A percentile compares a stretch with the other conserved stretches of the same genome.
phyloP scores from a whole-genome alignment of 2,888 invertebrate species.

The Teleiodes luculella region DNA sequence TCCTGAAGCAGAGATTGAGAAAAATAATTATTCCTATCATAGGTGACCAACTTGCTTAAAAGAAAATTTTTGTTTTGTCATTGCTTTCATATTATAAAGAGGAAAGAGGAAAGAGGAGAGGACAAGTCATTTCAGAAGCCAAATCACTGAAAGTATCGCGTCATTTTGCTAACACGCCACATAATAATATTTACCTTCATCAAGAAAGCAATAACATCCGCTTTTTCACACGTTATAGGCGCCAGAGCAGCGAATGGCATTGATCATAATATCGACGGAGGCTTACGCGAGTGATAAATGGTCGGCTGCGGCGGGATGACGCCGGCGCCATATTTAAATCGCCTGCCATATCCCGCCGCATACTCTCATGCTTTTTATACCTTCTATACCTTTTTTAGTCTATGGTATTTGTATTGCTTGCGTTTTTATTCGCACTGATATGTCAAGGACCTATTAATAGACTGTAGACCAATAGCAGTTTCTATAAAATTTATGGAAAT shows the following conservation, averaged over 20 bases:
- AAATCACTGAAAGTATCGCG: too few relatives aligned
- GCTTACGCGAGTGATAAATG: slow-evolving; percentile 77
- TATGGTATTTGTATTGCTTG: slow-evolving; percentile 3
- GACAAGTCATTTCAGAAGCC: too few relatives aligned
- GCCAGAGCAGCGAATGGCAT: slow-evolving; percentile 58
- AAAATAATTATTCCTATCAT: too few relatives aligned
- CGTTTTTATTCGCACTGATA: neutral
- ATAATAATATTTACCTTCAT: neutral
- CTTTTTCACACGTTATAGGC: slow-evolving; percentile 41
- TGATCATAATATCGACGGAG: slow-evolving; percentile 78
- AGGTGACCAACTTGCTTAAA: too few relatives aligned
- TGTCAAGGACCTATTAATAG: neutral
- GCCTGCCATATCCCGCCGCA: slow-evolving; percentile 62
- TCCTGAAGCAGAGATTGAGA: too few relatives aligned
- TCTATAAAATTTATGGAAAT: neutral
- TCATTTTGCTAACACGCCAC: neutral
- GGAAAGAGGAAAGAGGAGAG: too few relatives aligned
- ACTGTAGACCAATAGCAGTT: neutral
- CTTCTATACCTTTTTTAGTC: neutral
- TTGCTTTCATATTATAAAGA: too few relatives aligned
- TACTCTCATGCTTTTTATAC: slow-evolving; percentile 12
- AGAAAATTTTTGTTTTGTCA: too few relatives aligned
- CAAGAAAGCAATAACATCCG: slow-evolving; percentile 12
- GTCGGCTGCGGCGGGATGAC: slow-evolving; percentile 67
- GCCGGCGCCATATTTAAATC: slow-evolving; percentile 17